Evolutionary conservation across 2,797 vertebrate genomes (phyloP), one percentile per base, ranked within the genome.

Genomic region (Saguinus oedipus): DNA sequence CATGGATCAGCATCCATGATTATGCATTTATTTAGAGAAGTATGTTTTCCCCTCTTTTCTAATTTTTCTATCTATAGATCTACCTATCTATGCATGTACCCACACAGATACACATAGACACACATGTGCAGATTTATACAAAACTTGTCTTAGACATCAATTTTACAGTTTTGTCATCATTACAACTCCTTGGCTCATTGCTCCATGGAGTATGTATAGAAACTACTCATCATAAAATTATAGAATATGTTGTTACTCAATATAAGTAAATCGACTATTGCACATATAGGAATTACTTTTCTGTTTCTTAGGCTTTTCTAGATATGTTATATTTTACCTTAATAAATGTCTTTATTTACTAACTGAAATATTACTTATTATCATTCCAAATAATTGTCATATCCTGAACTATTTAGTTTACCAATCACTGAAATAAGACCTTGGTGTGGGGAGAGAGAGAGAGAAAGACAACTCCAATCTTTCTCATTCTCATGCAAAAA

Each of bases 21-120:
- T 98, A 98, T 98, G 97, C 98, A 98, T 98, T 98, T 98, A 98
- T 98, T 99, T 98, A 98, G 95, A 97, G 97, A 98, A 98, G 92
- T 97, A 97, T 92, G 85, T 97, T 92, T 91, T 87, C 82, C 42
- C 20, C 74, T 83, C 33, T 95, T 98, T 97, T 61, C 95, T 93
- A 70, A 88, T 76, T 76, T 93, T 91, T 88, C 78, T 78, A 11
- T 84, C 12, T 72, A 10, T 87, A 15, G 0, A 85, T 94, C 42
- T 72, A 64, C 61, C 61, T 75, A 55, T 78, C 17, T 89, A 27
- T 81, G 5, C 3, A 48, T 81, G 46, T 44, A 44, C 17, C 11
- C 48, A 75, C 33, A 87, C 2, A 55, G 22, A 11, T 22, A 24
- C 8, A 15, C 19, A 13, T 30, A 75, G 3, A 57, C 11, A 46